Evolutionary conservation across 2,888 invertebrate species (phyloP).

Genomic region (Athalia circularis): DNA sequence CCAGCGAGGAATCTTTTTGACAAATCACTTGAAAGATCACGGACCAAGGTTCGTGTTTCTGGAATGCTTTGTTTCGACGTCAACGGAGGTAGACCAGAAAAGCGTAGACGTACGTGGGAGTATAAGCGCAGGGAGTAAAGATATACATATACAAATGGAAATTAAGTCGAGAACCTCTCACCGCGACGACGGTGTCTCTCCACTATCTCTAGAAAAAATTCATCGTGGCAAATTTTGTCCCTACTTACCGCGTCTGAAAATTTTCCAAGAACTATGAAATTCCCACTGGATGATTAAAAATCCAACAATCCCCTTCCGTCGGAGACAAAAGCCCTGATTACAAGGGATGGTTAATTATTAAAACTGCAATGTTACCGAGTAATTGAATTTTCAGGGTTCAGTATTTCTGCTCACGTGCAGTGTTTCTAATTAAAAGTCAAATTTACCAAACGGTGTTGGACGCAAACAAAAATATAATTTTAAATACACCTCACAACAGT

Average conservation of each 20-base stretch:
- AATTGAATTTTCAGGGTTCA: constrained; percentile 26
- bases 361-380: constrained; percentile 22
- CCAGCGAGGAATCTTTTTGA: constrained; percentile 55
- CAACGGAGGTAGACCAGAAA: constrained; percentile 13
- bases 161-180: constrained; percentile 25
- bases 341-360: constrained; percentile 27
- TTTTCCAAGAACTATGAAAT: not conserved
- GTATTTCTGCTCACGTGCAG: not conserved
- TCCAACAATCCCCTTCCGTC: constrained; percentile 1
- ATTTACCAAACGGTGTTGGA: not conserved
- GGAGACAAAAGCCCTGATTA: constrained; percentile 33
- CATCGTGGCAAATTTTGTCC: not conserved
- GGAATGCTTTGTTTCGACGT: constrained; percentile 41
- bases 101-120: not conserved
- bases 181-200: not conserved
- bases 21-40: constrained; percentile 52
- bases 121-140: not conserved
- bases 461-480: too few species aligned
- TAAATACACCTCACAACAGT: too few species aligned
- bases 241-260: not conserved
- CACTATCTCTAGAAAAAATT: constrained; percentile 1
- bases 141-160: constrained; percentile 18
- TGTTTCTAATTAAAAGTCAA: constrained; percentile 3
- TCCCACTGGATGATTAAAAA: not conserved
- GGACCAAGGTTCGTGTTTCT: constrained; percentile 40